Percentiles rank a stretch among this genome's conserved stretches.
phyloP scores from a whole-genome alignment of 2,797 vertebrate genomes.

The Microhierax caerulescens region DNA sequence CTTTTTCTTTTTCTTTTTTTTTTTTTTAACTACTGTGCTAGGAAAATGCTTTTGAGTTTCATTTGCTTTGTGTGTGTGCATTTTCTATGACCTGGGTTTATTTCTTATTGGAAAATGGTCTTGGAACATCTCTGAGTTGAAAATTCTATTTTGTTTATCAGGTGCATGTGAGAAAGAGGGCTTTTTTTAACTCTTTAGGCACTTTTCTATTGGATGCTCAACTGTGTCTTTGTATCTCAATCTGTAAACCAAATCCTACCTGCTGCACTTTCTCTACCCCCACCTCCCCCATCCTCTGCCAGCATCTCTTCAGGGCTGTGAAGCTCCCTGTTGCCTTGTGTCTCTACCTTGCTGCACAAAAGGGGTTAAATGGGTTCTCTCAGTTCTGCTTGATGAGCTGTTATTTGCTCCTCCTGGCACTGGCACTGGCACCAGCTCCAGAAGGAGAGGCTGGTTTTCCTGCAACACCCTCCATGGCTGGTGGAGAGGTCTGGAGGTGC shows the following conservation, averaged over 20 bases:
- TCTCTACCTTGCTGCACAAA: not conserved
- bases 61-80: not conserved
- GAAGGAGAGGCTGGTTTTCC: not conserved
- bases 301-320: not conserved
- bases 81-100: constrained; percentile 34
- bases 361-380: not conserved
- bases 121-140: not conserved
- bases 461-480: not conserved
- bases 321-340: not conserved
- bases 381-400: not conserved
- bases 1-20: not conserved
- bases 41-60: constrained; percentile 5
- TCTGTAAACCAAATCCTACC: not conserved
- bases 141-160: not conserved
- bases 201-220: not conserved
- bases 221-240: not conserved
- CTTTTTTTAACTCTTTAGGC: not conserved
- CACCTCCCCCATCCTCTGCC: not conserved
- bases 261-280: not conserved
- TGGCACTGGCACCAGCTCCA: not conserved
- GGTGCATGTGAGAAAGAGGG: not conserved
- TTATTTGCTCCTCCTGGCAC: not conserved
- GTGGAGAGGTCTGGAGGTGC: not conserved
- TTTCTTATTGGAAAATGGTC: constrained; percentile 23
- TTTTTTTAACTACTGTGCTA: not conserved